Evolutionary conservation across 2,888 invertebrate species (phyloP), one percentile per base, ranked within the genome.

Genomic region (Idaea aversata): DNA sequence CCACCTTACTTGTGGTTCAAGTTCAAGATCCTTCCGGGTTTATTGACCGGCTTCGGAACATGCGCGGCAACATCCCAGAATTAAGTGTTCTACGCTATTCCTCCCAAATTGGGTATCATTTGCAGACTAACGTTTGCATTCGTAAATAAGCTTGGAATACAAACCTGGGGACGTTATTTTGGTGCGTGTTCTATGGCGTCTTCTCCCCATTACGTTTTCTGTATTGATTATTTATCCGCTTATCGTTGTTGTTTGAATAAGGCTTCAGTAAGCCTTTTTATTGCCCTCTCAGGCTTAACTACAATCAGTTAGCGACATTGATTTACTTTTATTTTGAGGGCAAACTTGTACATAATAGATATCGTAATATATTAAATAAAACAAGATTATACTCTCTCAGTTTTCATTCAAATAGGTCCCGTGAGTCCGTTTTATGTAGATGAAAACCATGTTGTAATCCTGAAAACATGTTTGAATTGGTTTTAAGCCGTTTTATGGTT

Each of bases 1-100:
- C 77, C 69, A 74, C 57, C 78, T 75, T 75, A 77, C 81, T 83
- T 86, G 78, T 86, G 85, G 88, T 90, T 91, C 89, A 90, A 90
- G 91, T 91, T 90, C 89, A 91, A 88, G 87, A 87, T 83, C 82
- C 77, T 78, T 74, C 68, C 72, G 77, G 68, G 89, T 86, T 90
- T 87, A 89, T 88, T 88, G 90, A 88, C 88, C 88, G 86, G 79
- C 75, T 78, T 72, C 78, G 74, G 83, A 82, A 84, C 84, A 86
- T 87, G 86, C 86, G 86, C 87, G 81, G 77, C 77, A 64, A 36
- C 63, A 35, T 65, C 65, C 63, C 72, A 67, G 73, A 77, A 76
- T 77, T 79, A 76, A 74, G 75, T 79, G 79, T 75, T 68, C 63
- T 69, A 62, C 75, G 72, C 65, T 69, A 72, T 75, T 77, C 75